Evolutionary conservation across 2,888 invertebrate species (phyloP).

Genomic region (Boloria euphrosyne): DNA sequence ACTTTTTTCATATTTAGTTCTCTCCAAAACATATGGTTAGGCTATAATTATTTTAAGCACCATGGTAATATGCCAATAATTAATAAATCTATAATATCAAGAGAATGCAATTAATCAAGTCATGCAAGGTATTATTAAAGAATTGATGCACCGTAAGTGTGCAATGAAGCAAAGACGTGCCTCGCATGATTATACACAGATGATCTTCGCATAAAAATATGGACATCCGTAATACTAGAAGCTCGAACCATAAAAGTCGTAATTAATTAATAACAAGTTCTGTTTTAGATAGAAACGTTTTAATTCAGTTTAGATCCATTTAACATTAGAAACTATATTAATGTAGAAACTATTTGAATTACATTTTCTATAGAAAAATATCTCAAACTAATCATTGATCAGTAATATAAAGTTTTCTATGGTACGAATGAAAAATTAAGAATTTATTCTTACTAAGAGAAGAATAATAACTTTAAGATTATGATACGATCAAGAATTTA

Average conservation of each 20-base stretch:
- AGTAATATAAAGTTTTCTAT: not conserved
- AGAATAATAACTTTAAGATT: too few relatives aligned
- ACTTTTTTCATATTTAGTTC: too few relatives aligned
- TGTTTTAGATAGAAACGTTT: not conserved
- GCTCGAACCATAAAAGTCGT: conserved; percentile 15
- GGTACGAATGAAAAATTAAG: not conserved
- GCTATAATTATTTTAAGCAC: conserved; percentile 1
- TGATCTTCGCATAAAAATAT: conserved; percentile 11
- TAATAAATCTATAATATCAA: conserved; percentile 7
- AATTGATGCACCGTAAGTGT: conserved; percentile 9
- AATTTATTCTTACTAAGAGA: too few relatives aligned
- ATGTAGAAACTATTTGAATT: not conserved
- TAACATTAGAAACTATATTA: not conserved
- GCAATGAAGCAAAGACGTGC: conserved; percentile 22
- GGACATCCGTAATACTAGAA: conserved; percentile 16
- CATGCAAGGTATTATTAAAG: conserved; percentile 10
- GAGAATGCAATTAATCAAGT: conserved; percentile 4
- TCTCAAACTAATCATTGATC: too few relatives aligned
- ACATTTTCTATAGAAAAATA: not conserved
- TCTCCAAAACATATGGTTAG: not conserved
- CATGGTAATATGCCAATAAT: conserved; percentile 7
- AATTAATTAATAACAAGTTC: conserved; percentile 11
- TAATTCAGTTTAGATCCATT: not conserved
- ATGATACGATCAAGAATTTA: too few relatives aligned
- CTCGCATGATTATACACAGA: conserved; percentile 9